Percentiles rank a stretch among this genome's conserved stretches.
Evolutionary conservation across 2,888 invertebrate genomes (phyloP).

Genomic region (Byasa hedistus): DNA sequence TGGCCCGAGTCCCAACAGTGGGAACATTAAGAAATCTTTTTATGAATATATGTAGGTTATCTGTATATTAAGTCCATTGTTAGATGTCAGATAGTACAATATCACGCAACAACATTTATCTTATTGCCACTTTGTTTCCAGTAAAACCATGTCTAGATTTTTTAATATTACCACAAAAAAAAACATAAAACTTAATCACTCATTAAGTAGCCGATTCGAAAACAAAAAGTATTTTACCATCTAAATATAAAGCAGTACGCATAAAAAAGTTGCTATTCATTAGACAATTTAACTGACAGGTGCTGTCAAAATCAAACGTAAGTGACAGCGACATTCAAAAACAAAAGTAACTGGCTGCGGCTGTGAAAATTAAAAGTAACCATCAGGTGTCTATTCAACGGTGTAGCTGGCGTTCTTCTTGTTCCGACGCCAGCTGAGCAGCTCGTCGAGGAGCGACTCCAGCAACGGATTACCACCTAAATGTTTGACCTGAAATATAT

Average conservation of each 20-base stretch:
- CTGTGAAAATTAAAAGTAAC: not conserved
- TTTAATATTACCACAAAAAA: no score
- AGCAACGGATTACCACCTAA: conserved; percentile 91
- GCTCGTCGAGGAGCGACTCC: conserved; percentile 86
- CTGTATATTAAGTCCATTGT: not conserved
- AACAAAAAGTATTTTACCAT: not conserved
- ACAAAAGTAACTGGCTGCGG: not conserved
- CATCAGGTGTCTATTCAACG: conserved; percentile 6
- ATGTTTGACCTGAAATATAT: conserved; percentile 69
- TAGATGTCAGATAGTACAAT: not conserved
- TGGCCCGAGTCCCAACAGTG: no score
- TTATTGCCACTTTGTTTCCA: no score
- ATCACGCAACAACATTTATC: not conserved
- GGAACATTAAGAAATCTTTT: no score
- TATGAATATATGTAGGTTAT: not conserved
- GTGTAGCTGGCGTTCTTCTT: conserved; percentile 24
- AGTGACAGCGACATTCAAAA: no score
- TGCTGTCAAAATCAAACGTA: no score
- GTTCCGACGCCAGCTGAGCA: conserved; percentile 81
- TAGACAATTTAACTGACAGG: no score
- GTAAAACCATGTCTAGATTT: no score
- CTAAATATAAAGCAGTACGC: not conserved
- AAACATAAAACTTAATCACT: not conserved
- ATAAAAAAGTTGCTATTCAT: no score
- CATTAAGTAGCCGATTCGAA: not conserved